These are phyloP conservation scores for Myathropa florea DNA, from an alignment of 2,888 invertebrate genomes.

Conservation along the genomic window DNA sequence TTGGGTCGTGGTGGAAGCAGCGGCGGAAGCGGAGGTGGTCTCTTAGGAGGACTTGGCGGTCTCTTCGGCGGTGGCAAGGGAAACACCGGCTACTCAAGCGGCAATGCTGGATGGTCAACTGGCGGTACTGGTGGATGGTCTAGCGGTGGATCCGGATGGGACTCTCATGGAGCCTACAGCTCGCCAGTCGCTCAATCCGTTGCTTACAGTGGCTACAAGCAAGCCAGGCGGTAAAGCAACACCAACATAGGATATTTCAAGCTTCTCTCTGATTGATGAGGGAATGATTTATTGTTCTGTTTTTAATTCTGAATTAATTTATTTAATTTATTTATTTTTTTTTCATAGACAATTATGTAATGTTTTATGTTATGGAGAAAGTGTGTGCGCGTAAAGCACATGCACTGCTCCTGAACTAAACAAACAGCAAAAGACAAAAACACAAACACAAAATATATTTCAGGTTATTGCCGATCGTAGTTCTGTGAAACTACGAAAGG, in stretches of 20 bases:
- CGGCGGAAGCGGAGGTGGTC: conserved; percentile 75
- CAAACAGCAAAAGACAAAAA: conserved; percentile 41
- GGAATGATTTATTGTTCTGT: conserved; percentile 71
- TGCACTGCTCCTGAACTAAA: conserved; percentile 12
- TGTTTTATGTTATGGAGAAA: conserved; percentile 18
- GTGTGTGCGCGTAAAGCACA: not conserved
- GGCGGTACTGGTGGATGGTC: conserved; percentile 73
- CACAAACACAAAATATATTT: conserved; percentile 27
- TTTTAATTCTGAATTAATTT: conserved; percentile 78
- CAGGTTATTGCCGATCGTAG: conserved; percentile 53
- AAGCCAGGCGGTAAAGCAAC: conserved; percentile 78
- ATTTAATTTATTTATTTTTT: conserved; percentile 78
- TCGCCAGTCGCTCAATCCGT: conserved; percentile 82
- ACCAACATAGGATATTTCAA: conserved; percentile 20
- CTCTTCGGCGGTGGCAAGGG: conserved; percentile 74
- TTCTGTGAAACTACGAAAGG: conserved; percentile 70
- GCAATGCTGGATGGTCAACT: conserved; percentile 76
- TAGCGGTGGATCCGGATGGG: conserved; percentile 78
- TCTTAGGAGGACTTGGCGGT: conserved; percentile 77
- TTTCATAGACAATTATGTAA: conserved; percentile 57
- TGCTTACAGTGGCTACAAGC: conserved; percentile 82
- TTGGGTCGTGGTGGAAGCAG: conserved; percentile 76
- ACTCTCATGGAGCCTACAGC: conserved; percentile 81
- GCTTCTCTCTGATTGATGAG: conserved; percentile 16
- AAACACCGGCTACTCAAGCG: conserved; percentile 26